Percentiles rank a stretch among this genome's conserved stretches.
These are phyloP conservation scores for Meloidogyne exigua DNA, from an alignment of 1,140 invertebrate genomes.

Conservation along the genomic window DNA sequence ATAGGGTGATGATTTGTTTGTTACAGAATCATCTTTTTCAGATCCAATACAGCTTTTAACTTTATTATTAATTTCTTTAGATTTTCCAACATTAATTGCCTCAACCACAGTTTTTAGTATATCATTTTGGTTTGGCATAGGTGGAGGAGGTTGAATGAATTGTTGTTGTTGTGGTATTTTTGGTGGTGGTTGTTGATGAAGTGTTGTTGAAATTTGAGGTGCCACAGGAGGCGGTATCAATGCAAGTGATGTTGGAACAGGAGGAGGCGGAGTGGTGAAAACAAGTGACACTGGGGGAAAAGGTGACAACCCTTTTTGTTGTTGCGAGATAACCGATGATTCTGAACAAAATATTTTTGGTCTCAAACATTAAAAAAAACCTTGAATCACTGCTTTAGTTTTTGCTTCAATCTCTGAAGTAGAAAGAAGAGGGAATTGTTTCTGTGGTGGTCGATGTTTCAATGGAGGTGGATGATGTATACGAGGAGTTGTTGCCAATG, in stretches of 20 bases:
- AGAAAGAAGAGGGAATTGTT: background rate
- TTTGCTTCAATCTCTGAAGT: background rate
- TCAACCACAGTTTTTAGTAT: slow-evolving; percentile 25
- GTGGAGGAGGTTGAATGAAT: background rate
- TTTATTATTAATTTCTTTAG: background rate
- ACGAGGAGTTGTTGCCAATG: background rate
- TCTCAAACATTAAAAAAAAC: background rate
- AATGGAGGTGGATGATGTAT: background rate
- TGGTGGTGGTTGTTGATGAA: slow-evolving; percentile 6
- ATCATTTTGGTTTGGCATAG: slow-evolving; percentile 6
- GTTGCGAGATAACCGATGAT: background rate
- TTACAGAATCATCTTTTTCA: background rate
- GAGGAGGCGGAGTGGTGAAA: background rate
- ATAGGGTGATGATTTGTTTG: background rate
- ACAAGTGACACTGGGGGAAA: background rate
- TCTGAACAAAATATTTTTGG: background rate
- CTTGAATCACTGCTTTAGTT: background rate
- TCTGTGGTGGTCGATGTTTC: background rate
- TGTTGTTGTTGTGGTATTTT: background rate
- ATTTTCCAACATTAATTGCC: slow-evolving; percentile 16
- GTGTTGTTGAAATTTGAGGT: background rate
- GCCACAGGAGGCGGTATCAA: background rate
- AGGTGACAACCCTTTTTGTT: background rate
- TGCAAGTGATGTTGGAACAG: background rate
- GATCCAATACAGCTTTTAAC: background rate